Conservation (phyloP, 1,140 invertebrate genomes). For the Homarus americanus region DNA sequence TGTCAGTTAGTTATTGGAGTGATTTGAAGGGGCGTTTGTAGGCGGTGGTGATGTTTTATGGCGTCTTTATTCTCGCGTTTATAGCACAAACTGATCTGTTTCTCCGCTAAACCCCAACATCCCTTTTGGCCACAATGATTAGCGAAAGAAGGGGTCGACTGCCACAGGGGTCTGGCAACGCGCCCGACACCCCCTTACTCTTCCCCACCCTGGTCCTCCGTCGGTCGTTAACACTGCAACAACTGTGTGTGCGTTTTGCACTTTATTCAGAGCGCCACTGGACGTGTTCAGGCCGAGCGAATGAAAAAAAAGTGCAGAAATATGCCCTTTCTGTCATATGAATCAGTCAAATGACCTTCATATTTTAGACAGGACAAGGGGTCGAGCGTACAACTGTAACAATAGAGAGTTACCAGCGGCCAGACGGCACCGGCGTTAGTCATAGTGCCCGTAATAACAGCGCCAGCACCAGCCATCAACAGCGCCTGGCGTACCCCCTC, state of each 20-base stretch:
- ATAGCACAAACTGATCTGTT: neutral
- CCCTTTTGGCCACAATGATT: neutral
- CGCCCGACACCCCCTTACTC: neutral
- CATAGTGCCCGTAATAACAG: neutral
- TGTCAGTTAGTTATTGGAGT: neutral
- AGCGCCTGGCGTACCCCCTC: no score
- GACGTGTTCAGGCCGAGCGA: neutral
- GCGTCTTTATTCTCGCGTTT: neutral
- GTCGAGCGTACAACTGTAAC: no score
- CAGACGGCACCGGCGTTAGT: neutral
- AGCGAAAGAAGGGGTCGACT: neutral
- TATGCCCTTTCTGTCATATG: constrained; percentile 44
- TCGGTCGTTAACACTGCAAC: constrained; percentile 7
- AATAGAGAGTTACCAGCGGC: no score
- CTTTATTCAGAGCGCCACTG: constrained; percentile 2
- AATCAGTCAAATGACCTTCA: constrained; percentile 41
- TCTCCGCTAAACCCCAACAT: no score
- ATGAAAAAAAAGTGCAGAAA: constrained; percentile 31
- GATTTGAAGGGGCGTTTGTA: neutral
- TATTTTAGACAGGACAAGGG: constrained; percentile 35
- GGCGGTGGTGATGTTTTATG: neutral
- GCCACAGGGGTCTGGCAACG: neutral
- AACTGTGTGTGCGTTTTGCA: neutral
- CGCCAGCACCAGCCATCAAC: no score
- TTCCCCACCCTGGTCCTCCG: no score